These are phyloP conservation scores for Cryptomyrus ogoouensis DNA, from an alignment of 2,113 vertebrate species.

Conservation along the genomic window DNA sequence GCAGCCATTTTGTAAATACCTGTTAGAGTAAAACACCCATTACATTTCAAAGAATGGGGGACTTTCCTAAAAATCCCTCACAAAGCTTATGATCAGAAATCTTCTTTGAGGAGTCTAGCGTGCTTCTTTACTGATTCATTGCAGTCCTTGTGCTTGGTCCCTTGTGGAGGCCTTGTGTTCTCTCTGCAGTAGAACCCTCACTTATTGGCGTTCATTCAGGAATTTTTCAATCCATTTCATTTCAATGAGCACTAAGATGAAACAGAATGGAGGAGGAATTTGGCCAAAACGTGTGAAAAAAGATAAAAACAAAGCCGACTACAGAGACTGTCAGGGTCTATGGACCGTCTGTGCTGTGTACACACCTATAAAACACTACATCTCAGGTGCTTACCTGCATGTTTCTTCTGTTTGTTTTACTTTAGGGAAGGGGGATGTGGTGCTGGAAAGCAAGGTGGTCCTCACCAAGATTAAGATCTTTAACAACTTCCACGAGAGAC, in stretches of 20 bases:
- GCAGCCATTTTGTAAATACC: slow-evolving; percentile 25
- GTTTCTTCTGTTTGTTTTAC: slow-evolving; percentile 28
- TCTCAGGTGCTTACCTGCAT: background rate
- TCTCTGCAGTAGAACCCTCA: background rate
- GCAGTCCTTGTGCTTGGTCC: background rate
- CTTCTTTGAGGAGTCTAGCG: background rate
- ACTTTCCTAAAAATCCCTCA: background rate
- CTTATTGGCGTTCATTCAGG: background rate
- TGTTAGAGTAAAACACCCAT: slow-evolving; percentile 12
- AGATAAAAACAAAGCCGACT: background rate
- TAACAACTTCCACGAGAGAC: slow-evolving; percentile 53
- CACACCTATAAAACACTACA: background rate
- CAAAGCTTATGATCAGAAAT: slow-evolving; percentile 6
- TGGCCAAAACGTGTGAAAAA: background rate
- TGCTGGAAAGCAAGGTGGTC: slow-evolving; percentile 66
- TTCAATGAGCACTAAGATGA: slow-evolving; percentile 15
- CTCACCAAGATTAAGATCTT: slow-evolving; percentile 78
- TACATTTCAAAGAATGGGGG: background rate
- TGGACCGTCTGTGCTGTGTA: background rate
- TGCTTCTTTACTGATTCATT: background rate
- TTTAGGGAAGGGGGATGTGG: slow-evolving; percentile 63
- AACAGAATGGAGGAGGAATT: slow-evolving; percentile 2
- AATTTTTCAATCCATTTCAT: slow-evolving; percentile 13
- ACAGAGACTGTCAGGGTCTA: background rate
- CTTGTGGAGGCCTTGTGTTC: background rate